Evolutionary conservation across 1,140 invertebrate species (phyloP).

Genomic region (Procambarus clarkii): DNA sequence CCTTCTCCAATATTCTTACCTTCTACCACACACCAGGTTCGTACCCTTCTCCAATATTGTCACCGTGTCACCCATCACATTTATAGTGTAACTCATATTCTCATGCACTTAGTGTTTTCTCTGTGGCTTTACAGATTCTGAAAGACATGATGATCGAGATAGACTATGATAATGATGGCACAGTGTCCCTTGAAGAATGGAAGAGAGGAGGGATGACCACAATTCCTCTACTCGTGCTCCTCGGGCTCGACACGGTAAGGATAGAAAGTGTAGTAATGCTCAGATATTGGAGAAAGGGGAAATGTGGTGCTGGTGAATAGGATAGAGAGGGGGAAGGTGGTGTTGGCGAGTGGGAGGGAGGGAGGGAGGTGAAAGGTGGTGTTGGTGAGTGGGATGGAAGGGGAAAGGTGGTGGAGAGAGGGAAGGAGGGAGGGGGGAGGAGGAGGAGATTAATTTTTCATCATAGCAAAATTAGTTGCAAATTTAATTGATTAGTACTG

Average conservation of each 20-base stretch:
- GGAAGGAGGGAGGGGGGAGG: not conserved
- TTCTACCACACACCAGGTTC: too few relatives aligned
- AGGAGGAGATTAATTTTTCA: too few relatives aligned
- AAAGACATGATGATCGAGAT: slow-evolving; percentile 99
- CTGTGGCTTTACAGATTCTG: slow-evolving; percentile 84
- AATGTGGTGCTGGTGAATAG: not conserved
- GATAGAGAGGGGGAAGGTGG: not conserved
- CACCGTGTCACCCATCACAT: too few relatives aligned
- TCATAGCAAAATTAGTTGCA: too few relatives aligned
- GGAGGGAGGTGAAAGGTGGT: not conserved
- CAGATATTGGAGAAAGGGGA: not conserved
- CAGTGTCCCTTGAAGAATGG: slow-evolving; percentile 97
- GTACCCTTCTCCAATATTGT: too few relatives aligned
- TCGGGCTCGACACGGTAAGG: slow-evolving; percentile 85
- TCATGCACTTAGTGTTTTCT: too few relatives aligned
- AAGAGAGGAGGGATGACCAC: slow-evolving; percentile 96
- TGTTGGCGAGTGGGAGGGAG: not conserved
- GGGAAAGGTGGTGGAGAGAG: not conserved
- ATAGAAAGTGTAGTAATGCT: too few relatives aligned
- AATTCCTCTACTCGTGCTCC: slow-evolving; percentile 93
- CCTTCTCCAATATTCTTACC: too few relatives aligned
- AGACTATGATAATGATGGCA: slow-evolving; percentile 98
- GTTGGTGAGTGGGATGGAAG: not conserved
- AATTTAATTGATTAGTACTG: too few relatives aligned
- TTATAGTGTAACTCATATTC: too few relatives aligned